A percentile compares a stretch with the other conserved stretches of the same genome.
Evolutionary conservation across 2,797 vertebrate genomes (phyloP).

Genomic region (Syncerus caffer): DNA sequence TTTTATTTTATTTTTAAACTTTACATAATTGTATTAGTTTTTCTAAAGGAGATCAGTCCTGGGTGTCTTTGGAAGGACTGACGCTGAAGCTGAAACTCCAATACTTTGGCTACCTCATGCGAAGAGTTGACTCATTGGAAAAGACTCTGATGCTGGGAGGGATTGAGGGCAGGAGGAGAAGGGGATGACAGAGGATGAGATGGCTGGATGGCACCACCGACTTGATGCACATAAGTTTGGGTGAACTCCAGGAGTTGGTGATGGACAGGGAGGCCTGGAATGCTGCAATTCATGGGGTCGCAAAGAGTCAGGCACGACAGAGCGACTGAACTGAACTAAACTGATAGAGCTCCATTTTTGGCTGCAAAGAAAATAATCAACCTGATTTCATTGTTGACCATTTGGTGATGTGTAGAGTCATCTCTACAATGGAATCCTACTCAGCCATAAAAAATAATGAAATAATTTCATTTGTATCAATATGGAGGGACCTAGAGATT

Average conservation of each 20-base stretch:
- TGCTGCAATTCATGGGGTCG: not conserved
- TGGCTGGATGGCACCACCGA: accelerated
- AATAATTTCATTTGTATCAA: not conserved
- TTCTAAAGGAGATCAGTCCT: not conserved
- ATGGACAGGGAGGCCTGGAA: not conserved
- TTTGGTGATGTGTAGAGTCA: not conserved
- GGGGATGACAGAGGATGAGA: not conserved
- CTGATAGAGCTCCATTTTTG: not conserved
- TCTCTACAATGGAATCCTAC: not conserved
- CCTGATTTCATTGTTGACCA: not conserved
- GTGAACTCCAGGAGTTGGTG: not conserved
- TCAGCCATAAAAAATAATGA: not conserved
- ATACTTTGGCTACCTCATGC: not conserved
- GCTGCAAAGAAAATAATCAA: not conserved
- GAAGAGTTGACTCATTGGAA: not conserved
- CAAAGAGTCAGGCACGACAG: not conserved
- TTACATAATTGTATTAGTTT: too few species aligned
- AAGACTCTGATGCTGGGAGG: not conserved
- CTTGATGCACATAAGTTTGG: not conserved
- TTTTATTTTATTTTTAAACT: too few species aligned
- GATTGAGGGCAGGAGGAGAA: not conserved
- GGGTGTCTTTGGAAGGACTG: not conserved
- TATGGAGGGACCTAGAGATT: not conserved
- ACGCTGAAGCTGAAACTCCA: not conserved
- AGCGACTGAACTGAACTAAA: not conserved